A percentile compares a stretch with the other conserved stretches of the same genome.
phyloP scores from a whole-genome alignment of 2,888 invertebrate species.

The Linnaemya vulpina region DNA sequence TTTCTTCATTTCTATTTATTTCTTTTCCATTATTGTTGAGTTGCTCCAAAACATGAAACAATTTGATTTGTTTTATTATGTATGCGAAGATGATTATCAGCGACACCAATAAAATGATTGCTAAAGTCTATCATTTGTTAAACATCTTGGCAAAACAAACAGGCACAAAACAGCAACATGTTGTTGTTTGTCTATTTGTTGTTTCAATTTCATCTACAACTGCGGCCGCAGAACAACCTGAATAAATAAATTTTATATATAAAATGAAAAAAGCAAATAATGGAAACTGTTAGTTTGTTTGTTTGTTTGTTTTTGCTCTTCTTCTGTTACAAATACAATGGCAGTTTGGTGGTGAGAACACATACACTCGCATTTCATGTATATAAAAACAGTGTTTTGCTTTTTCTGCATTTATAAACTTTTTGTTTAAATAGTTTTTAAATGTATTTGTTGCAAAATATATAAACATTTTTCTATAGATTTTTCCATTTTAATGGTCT shows the following conservation, averaged over 20 bases:
- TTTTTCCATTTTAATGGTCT: slow-evolving; percentile 69
- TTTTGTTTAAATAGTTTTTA: slow-evolving; percentile 40
- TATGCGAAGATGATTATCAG: slow-evolving; percentile 76
- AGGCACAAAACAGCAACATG: slow-evolving; percentile 71
- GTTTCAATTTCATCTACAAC: slow-evolving; percentile 42
- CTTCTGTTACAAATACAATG: slow-evolving; percentile 60
- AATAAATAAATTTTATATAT: slow-evolving; percentile 29
- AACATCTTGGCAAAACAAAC: slow-evolving; percentile 57
- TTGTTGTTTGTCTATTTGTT: slow-evolving; percentile 73
- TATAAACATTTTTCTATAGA: slow-evolving; percentile 39
- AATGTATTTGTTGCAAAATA: slow-evolving; percentile 28
- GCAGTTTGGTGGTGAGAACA: not conserved
- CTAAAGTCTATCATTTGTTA: slow-evolving; percentile 76
- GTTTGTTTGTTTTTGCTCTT: not conserved
- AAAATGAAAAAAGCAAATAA: not conserved
- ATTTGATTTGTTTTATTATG: slow-evolving; percentile 65
- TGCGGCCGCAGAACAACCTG: slow-evolving; percentile 37
- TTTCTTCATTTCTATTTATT: not conserved
- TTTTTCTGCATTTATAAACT: not conserved
- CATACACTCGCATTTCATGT: not conserved
- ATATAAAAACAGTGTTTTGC: not conserved
- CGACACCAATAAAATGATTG: slow-evolving; percentile 81
- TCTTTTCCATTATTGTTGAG: not conserved
- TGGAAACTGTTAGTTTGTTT: not conserved
- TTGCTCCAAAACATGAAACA: slow-evolving; percentile 21